Percentiles rank a stretch among this genome's conserved stretches.
These are phyloP conservation scores for Butorides virescens DNA, from an alignment of 2,113 vertebrate genomes.

Conservation along the genomic window DNA sequence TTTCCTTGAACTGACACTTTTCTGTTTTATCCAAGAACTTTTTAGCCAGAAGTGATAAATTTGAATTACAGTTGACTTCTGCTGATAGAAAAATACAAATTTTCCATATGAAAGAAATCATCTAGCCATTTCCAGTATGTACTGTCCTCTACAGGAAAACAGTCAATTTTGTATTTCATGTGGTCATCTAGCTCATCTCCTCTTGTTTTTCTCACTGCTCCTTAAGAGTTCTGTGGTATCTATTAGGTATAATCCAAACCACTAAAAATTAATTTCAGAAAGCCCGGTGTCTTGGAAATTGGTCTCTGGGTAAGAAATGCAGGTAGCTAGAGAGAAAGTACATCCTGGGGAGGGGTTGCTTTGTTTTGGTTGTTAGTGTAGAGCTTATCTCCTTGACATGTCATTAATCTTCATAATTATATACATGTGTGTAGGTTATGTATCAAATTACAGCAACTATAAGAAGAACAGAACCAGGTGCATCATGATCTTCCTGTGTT, in stretches of 20 bases:
- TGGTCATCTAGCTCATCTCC: not conserved
- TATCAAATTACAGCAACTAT: not conserved
- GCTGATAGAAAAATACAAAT: not conserved
- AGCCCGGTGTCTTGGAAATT: not conserved
- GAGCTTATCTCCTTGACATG: not conserved
- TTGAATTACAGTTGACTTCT: not conserved
- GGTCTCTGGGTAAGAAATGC: not conserved
- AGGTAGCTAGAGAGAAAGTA: not conserved
- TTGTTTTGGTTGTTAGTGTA: not conserved
- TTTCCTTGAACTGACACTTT: not conserved
- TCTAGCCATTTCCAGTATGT: not conserved
- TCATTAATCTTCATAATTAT: not conserved
- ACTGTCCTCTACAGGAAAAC: not conserved
- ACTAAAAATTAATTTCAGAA: not conserved
- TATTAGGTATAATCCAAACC: not conserved
- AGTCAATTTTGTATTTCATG: not conserved
- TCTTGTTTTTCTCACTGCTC: not conserved
- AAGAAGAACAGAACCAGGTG: not conserved
- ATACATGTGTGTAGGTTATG: not conserved
- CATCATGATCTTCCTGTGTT: not conserved
- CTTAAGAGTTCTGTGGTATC: not conserved
- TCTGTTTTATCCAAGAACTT: not conserved
- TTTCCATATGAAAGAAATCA: not conserved
- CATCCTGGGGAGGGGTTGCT: not conserved
- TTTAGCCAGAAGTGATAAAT: not conserved